phyloP scores from a whole-genome alignment of 2,113 vertebrate genomes.

The Pungitius pungitius region DNA sequence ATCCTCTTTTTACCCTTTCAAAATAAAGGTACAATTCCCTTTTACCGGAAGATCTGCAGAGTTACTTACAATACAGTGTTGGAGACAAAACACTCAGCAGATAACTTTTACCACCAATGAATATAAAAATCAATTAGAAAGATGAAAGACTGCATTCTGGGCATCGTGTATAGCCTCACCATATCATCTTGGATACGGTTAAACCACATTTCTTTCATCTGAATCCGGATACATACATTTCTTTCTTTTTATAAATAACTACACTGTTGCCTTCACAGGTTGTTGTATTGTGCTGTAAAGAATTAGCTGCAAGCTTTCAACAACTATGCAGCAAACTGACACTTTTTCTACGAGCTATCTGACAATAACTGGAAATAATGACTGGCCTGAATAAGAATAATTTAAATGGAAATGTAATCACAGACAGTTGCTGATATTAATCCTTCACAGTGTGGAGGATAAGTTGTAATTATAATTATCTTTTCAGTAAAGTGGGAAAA shows the following conservation, averaged over 20 bases:
- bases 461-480: background rate
- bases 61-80: slow-evolving; percentile 26
- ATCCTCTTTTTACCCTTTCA: too few species aligned
- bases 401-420: background rate
- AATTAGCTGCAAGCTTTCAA: slow-evolving; percentile 1
- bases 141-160: slow-evolving; percentile 21
- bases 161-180: background rate
- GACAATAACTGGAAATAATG: background rate
- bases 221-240: background rate
- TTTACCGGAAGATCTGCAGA: too few species aligned
- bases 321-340: background rate
- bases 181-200: background rate
- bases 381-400: background rate
- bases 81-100: slow-evolving; percentile 61
- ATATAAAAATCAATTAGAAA: background rate
- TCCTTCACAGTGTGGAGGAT: background rate
- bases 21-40: too few species aligned
- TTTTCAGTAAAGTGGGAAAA: background rate
- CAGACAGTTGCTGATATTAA: background rate
- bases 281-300: slow-evolving; percentile 7
- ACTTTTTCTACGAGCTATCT: background rate
- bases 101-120: slow-evolving; percentile 27
- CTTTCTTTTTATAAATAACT: background rate
- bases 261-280: background rate
- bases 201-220: background rate